Conservation (phyloP, 1,140 invertebrate genomes). For the Heliothis subflexa region DNA sequence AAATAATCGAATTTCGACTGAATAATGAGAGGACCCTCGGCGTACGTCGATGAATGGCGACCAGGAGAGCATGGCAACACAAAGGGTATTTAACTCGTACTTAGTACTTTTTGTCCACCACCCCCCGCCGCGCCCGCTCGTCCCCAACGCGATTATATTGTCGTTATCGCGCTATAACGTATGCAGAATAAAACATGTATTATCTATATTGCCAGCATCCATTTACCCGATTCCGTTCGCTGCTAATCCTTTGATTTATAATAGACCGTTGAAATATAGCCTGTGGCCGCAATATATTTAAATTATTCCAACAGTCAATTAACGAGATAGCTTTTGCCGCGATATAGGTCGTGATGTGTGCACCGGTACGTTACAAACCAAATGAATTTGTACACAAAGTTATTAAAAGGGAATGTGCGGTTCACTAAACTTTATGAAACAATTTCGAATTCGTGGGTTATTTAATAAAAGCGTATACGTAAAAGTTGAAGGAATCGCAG, state of each 20-base stretch:
- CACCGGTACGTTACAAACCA: slow-evolving; percentile 57
- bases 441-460: slow-evolving; percentile 26
- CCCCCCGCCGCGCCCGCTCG: slow-evolving; percentile 59
- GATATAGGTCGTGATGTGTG: slow-evolving; percentile 63
- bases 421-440: slow-evolving; percentile 29
- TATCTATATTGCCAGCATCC: slow-evolving; percentile 79
- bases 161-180: slow-evolving; percentile 83
- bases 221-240: slow-evolving; percentile 72
- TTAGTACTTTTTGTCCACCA: slow-evolving; percentile 82
- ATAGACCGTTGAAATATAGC: slow-evolving; percentile 77
- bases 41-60: slow-evolving; percentile 72
- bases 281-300: slow-evolving; percentile 80
- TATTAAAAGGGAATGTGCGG: slow-evolving; percentile 42
- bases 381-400: slow-evolving; percentile 59
- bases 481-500: slow-evolving; percentile 62
- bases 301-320: slow-evolving; percentile 85
- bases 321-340: slow-evolving; percentile 79
- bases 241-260: slow-evolving; percentile 85
- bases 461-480: slow-evolving; percentile 48
- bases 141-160: slow-evolving; percentile 75
- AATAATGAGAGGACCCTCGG: slow-evolving; percentile 83
- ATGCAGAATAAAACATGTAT: slow-evolving; percentile 80
- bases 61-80: slow-evolving; percentile 76
- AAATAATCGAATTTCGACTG: slow-evolving; percentile 85
- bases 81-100: slow-evolving; percentile 85